These are phyloP conservation scores for Equus quagga DNA, from an alignment of 2,113 vertebrate species.

Conservation along the genomic window DNA sequence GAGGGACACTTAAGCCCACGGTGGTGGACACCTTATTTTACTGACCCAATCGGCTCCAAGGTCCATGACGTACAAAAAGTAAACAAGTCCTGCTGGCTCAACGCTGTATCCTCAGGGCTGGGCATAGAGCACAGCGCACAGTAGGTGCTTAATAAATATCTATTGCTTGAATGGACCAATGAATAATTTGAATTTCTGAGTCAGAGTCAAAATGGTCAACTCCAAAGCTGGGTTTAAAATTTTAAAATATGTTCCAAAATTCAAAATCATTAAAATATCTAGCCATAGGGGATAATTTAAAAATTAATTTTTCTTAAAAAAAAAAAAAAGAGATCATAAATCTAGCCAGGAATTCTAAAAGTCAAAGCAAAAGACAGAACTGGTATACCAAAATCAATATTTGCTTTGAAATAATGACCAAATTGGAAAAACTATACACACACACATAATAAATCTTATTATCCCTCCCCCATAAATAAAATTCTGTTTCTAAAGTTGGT, in stretches of 20 bases:
- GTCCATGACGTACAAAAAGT: not conserved
- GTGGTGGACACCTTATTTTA: not conserved
- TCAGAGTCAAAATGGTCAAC: not conserved
- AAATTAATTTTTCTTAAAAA: constrained; percentile 19
- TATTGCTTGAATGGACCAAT: not conserved
- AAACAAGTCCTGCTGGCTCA: not conserved
- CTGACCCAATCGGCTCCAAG: not conserved
- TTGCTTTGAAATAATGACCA: constrained; percentile 17
- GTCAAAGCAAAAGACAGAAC: constrained; percentile 17
- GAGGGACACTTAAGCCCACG: not conserved
- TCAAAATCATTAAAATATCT: constrained; percentile 55
- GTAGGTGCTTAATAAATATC: not conserved
- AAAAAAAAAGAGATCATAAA: not conserved
- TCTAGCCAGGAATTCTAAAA: constrained; percentile 45
- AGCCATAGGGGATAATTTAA: not conserved
- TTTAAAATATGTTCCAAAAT: not conserved
- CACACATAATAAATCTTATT: not conserved
- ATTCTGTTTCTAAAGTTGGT: not conserved
- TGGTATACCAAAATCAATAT: not conserved
- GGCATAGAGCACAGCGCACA: too few species aligned
- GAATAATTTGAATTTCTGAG: not conserved
- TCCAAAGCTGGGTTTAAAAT: not conserved
- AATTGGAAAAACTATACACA: not conserved
- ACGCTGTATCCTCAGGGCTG: not conserved
- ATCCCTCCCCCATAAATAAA: not conserved